Conservation (phyloP, 2,797 vertebrate genomes). For the Coreius guichenoti region DNA sequence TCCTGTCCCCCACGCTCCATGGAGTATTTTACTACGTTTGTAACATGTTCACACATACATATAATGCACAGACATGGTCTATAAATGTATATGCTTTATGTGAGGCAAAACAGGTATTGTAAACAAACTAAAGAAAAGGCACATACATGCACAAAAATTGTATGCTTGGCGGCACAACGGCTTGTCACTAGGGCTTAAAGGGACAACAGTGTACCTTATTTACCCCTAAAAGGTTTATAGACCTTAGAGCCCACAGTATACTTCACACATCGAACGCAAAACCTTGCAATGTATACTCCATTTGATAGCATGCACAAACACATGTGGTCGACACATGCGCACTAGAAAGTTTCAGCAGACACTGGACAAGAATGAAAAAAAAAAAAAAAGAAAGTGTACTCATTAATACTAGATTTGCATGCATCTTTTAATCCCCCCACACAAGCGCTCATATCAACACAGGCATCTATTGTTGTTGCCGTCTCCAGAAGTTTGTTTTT, state of each 20-base stretch:
- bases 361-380: background rate
- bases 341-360: background rate
- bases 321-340: background rate
- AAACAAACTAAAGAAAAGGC: slow-evolving; percentile 19
- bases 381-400: too few relatives aligned
- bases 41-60: slow-evolving; percentile 34
- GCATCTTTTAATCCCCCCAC: background rate
- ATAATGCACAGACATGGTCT: slow-evolving; percentile 15
- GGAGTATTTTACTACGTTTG: slow-evolving; percentile 60
- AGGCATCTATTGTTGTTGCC: too few relatives aligned
- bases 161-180: background rate
- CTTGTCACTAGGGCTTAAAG: background rate
- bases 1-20: slow-evolving; percentile 66
- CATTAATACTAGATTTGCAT: background rate
- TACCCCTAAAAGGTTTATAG: background rate
- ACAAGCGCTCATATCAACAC: background rate
- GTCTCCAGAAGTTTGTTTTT: too few relatives aligned
- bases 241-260: background rate
- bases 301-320: background rate
- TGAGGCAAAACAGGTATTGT: slow-evolving; percentile 25
- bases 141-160: background rate
- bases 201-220: background rate
- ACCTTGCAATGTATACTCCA: background rate
- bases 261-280: background rate
- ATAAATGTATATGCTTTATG: background rate